phyloP scores from a whole-genome alignment of 2,113 vertebrate species.

The Pontoporia blainvillei region DNA sequence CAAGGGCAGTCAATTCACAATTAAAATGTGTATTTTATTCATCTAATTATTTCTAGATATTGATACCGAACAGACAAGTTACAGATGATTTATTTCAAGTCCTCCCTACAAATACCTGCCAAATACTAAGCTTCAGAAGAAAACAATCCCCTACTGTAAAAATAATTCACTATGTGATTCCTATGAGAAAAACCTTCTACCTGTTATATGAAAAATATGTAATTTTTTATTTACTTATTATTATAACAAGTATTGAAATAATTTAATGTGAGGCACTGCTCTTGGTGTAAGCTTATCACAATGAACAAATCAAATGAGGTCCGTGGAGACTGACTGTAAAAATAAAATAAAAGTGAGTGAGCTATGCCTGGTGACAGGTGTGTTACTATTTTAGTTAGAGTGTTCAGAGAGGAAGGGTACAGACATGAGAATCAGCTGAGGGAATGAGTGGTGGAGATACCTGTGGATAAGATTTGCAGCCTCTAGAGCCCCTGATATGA shows the following conservation, averaged over 20 bases:
- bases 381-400: background rate
- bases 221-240: background rate
- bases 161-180: background rate
- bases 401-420: background rate
- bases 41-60: background rate
- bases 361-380: background rate
- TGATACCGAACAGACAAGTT: background rate
- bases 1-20: background rate
- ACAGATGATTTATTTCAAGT: background rate
- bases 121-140: background rate
- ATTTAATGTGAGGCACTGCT: background rate
- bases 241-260: background rate
- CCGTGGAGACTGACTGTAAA: background rate
- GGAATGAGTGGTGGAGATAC: background rate
- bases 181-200: background rate
- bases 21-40: background rate
- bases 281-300: background rate
- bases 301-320: background rate
- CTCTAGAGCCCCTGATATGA: background rate
- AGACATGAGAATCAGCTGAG: background rate
- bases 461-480: background rate
- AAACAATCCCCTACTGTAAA: background rate
- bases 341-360: background rate
- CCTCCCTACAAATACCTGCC: background rate
- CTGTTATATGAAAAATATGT: background rate